These are phyloP conservation scores for Corythornis leucogaster DNA, from an alignment of 2,797 vertebrate genomes.

Conservation along the genomic window DNA sequence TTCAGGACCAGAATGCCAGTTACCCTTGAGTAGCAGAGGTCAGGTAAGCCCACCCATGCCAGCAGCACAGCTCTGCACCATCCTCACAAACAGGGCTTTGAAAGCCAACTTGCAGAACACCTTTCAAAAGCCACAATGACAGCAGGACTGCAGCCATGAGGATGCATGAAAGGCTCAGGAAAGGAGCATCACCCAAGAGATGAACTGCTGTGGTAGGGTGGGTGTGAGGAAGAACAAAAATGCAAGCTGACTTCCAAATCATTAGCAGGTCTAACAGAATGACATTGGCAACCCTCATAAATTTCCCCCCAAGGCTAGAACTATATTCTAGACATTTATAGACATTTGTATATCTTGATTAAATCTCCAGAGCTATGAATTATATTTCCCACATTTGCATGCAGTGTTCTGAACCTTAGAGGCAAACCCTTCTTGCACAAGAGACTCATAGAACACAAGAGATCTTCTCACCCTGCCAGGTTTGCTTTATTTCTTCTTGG, in stretches of 20 bases:
- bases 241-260: background rate
- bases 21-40: background rate
- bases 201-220: background rate
- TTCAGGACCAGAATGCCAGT: background rate
- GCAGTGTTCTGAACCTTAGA: background rate
- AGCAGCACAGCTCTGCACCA: background rate
- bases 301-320: background rate
- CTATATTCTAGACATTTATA: background rate
- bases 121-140: background rate
- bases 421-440: background rate
- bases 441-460: background rate
- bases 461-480: background rate
- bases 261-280: background rate
- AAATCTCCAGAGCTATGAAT: constrained; percentile 3
- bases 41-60: background rate
- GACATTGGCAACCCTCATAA: background rate
- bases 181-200: background rate
- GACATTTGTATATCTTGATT: background rate
- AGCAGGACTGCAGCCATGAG: background rate
- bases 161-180: background rate
- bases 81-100: background rate
- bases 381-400: background rate
- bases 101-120: background rate
- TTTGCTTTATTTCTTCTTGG: background rate
- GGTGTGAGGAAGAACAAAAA: background rate